A percentile compares a stretch with the other conserved stretches of the same genome.
Conservation (phyloP, 2,888 invertebrate genomes). For the Ormia ochracea region DNA sequence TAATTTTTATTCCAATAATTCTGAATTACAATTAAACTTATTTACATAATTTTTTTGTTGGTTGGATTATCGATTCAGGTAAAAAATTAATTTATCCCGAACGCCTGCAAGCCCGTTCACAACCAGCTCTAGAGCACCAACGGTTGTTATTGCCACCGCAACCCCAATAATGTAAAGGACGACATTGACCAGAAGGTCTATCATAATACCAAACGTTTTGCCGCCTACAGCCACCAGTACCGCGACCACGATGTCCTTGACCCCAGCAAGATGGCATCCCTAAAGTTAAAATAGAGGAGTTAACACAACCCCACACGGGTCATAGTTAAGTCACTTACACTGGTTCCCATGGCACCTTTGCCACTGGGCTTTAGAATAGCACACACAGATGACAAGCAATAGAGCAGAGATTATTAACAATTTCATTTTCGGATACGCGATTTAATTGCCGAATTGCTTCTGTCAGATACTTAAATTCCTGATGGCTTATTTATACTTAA, state of each 20-base stretch:
- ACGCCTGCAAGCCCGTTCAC: conserved; percentile 3
- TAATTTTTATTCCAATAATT: no score
- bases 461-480: background rate
- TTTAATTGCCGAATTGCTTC: background rate
- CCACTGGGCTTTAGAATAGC: background rate
- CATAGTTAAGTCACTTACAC: background rate
- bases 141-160: conserved; percentile 55
- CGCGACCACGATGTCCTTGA: background rate
- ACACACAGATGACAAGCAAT: background rate
- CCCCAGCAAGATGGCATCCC: background rate
- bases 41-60: no score
- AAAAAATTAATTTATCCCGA: background rate
- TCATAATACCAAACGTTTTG: conserved; percentile 36
- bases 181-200: conserved; percentile 6
- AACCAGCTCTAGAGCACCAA: conserved; percentile 31
- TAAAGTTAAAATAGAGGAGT: background rate
- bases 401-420: background rate
- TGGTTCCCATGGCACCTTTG: background rate
- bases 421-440: background rate
- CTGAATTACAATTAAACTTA: no score
- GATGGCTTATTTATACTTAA: background rate
- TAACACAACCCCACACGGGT: no score
- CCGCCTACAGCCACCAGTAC: background rate
- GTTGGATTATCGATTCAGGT: background rate
- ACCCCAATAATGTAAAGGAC: conserved; percentile 19